Conservation (phyloP, 23 tunicate genomes). For the Trididemnum miniatum region DNA sequence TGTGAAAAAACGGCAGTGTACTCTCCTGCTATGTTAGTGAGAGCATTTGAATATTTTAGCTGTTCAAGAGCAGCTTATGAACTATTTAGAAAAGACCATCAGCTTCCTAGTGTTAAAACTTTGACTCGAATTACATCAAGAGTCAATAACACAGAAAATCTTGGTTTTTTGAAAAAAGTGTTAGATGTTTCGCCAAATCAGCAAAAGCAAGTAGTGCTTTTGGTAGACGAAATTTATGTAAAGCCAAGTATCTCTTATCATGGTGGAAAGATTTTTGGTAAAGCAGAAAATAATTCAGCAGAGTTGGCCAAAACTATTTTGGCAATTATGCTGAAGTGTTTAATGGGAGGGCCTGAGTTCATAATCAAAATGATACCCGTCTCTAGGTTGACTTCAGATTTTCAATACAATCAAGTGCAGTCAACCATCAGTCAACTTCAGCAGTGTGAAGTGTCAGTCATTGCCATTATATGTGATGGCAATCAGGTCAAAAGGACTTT, state of each 20-base stretch:
- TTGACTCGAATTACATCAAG: constrained; percentile 14
- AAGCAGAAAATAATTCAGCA: neutral
- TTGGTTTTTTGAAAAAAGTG: neutral
- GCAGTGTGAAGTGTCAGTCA: neutral
- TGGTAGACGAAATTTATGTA: constrained; percentile 1
- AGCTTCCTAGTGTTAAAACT: constrained; percentile 3
- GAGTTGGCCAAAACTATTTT: neutral
- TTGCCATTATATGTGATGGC: constrained; percentile 22
- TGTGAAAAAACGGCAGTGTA: too few species aligned
- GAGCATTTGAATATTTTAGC: constrained; percentile 16
- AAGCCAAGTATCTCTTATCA: constrained; percentile 13
- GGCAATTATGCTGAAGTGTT: neutral
- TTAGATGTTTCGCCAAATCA: neutral
- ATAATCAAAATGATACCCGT: constrained; percentile 5
- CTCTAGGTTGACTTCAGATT: neutral
- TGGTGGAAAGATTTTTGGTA: constrained; percentile 10
- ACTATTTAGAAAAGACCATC: constrained; percentile 7
- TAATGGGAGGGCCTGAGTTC: constrained; percentile 4
- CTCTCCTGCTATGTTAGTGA: neutral
- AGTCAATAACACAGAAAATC: neutral
- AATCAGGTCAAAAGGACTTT: constrained; percentile 5
- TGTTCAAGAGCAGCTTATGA: neutral
- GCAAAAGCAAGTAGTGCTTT: neutral
- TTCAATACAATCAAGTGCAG: neutral
- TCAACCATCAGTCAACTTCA: neutral